Evolutionary conservation across 2,888 invertebrate species (phyloP).

Genomic region (Polyommatus iphigenia): DNA sequence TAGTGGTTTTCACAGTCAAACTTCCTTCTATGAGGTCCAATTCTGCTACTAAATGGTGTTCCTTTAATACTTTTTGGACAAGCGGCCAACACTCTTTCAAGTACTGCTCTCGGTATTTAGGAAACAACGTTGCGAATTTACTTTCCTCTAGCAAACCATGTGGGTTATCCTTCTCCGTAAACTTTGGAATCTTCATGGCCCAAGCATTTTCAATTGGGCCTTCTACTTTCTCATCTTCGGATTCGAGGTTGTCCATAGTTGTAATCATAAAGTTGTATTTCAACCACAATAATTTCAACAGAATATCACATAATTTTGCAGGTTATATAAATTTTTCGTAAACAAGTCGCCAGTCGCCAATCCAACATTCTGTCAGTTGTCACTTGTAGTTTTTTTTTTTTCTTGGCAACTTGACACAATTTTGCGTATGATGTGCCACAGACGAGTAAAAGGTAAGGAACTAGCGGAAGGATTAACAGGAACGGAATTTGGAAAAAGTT

Average conservation of each 20-base stretch:
- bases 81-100: conserved; percentile 97
- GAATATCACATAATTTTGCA: neutral
- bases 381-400: too few species aligned
- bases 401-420: too few species aligned
- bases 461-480: too few species aligned
- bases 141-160: conserved; percentile 94
- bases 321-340: neutral
- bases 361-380: too few species aligned
- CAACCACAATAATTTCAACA: neutral
- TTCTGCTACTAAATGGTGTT: conserved; percentile 91
- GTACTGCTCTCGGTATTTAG: conserved; percentile 98
- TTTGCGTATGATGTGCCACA: too few species aligned
- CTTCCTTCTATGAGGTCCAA: conserved; percentile 96
- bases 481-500: too few species aligned
- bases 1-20: conserved; percentile 95
- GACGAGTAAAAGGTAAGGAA: too few species aligned
- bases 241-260: conserved; percentile 36
- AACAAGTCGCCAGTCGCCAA: too few species aligned
- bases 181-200: conserved; percentile 91
- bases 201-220: conserved; percentile 91
- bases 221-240: conserved; percentile 51
- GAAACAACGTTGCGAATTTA: conserved; percentile 97
- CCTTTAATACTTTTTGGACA: conserved; percentile 90
- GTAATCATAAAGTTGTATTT: neutral
- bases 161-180: conserved; percentile 93